A percentile compares a stretch with the other conserved stretches of the same genome.
phyloP scores from a whole-genome alignment of 1,140 invertebrate genomes.

The Drosophila equinoxialis region DNA sequence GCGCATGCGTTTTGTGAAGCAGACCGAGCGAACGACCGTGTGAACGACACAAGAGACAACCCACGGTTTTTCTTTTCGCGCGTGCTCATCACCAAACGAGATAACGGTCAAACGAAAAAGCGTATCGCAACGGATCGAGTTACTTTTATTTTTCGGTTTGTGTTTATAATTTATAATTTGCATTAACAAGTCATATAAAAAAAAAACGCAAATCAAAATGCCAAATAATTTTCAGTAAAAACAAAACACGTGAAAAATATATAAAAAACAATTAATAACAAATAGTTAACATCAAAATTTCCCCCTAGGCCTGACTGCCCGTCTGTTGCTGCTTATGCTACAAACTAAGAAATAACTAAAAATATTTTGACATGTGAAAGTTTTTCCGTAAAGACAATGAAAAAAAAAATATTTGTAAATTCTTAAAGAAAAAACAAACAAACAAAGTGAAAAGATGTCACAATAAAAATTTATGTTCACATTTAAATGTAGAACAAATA shows the following conservation, averaged over 20 bases:
- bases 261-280: neutral
- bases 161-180: constrained; percentile 55
- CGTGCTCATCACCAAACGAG: constrained; percentile 34
- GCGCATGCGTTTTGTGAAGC: constrained; percentile 53
- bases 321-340: neutral
- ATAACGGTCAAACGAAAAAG: neutral
- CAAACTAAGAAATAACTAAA: neutral
- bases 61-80: constrained; percentile 25
- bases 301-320: neutral
- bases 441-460: constrained; percentile 40
- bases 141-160: constrained; percentile 41
- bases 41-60: neutral
- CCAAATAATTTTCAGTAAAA: neutral
- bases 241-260: constrained; percentile 40
- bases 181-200: constrained; percentile 17
- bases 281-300: neutral
- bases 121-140: constrained; percentile 18
- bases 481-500: constrained; percentile 40
- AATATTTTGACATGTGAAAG: constrained; percentile 58
- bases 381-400: constrained; percentile 20
- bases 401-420: constrained; percentile 39
- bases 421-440: constrained; percentile 31
- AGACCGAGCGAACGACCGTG: neutral
- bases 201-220: constrained; percentile 16
- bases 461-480: constrained; percentile 48